Conservation (phyloP, 37 sponge, comb jelly and placozoan genomes). For the Ephydatia muelleri region DNA sequence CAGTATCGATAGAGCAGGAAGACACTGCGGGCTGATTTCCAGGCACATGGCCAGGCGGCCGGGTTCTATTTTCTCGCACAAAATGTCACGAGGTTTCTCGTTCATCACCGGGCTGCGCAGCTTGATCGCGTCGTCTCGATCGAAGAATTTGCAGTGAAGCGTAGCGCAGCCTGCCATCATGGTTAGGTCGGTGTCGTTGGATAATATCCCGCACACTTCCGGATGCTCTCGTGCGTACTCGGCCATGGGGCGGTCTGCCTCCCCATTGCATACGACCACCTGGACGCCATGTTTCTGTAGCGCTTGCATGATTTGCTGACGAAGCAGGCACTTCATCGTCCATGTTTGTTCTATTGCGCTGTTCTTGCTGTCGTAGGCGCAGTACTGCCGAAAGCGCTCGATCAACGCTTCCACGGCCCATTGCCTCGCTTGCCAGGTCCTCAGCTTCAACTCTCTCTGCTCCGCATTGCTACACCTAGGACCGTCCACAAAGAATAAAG, state of each 20-base stretch:
- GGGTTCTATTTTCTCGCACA: not conserved
- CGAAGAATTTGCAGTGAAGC: conserved; percentile 25
- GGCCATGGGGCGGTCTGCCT: conserved; percentile 34
- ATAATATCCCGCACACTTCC: conserved; percentile 25
- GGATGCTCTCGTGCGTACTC: not conserved
- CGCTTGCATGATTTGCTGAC: not conserved
- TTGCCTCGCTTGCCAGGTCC: not conserved
- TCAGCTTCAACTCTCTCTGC: not conserved
- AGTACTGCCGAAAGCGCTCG: not conserved
- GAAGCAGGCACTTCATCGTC: not conserved
- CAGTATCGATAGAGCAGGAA: conserved; percentile 18
- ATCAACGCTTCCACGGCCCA: not conserved
- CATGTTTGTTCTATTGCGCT: not conserved
- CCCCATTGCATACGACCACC: conserved; percentile 22
- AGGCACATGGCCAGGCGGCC: conserved; percentile 9
- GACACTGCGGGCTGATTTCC: not conserved
- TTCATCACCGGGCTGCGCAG: not conserved
- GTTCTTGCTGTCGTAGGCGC: not conserved
- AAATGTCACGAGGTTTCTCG: not conserved
- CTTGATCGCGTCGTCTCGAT: conserved; percentile 1
- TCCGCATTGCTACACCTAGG: not conserved
- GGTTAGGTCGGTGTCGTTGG: conserved; percentile 39
- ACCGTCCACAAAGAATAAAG: conserved; percentile 41
- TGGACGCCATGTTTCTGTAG: not conserved
- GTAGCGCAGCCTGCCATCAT: conserved; percentile 16